Evolutionary conservation across 2,888 invertebrate species (phyloP).

Genomic region (Proisotoma minuta): DNA sequence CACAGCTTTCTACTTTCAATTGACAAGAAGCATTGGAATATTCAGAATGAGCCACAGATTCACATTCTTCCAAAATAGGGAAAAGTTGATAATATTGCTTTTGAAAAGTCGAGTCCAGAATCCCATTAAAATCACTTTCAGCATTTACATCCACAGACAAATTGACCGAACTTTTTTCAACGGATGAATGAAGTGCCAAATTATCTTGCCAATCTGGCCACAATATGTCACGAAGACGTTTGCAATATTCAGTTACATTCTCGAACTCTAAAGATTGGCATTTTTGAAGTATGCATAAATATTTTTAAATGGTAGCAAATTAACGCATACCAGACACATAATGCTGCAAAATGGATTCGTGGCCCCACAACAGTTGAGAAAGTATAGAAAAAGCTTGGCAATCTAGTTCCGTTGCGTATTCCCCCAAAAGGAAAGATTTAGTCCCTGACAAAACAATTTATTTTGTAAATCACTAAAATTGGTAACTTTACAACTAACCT

Average conservation of each 20-base stretch:
- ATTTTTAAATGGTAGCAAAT: background rate
- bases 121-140: background rate
- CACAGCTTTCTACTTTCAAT: background rate
- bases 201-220: constrained; percentile 20
- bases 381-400: constrained; percentile 1
- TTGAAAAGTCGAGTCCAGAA: background rate
- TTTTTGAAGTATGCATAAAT: background rate
- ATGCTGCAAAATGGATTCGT: background rate
- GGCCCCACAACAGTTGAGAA: constrained; percentile 3
- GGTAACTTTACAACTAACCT: background rate
- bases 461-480: too few species aligned
- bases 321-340: background rate
- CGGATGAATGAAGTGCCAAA: background rate
- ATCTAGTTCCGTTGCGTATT: background rate
- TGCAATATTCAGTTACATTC: constrained; percentile 8
- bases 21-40: background rate
- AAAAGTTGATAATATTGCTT: background rate
- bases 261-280: background rate
- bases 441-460: too few species aligned
- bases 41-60: background rate
- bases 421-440: background rate
- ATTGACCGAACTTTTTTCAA: too few species aligned
- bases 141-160: background rate
- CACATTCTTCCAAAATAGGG: background rate
- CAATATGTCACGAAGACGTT: constrained; percentile 2